A percentile compares a stretch with the other conserved stretches of the same genome.
These are phyloP conservation scores for Oryzias woworae DNA, from an alignment of 2,113 vertebrate species.

Conservation along the genomic window DNA sequence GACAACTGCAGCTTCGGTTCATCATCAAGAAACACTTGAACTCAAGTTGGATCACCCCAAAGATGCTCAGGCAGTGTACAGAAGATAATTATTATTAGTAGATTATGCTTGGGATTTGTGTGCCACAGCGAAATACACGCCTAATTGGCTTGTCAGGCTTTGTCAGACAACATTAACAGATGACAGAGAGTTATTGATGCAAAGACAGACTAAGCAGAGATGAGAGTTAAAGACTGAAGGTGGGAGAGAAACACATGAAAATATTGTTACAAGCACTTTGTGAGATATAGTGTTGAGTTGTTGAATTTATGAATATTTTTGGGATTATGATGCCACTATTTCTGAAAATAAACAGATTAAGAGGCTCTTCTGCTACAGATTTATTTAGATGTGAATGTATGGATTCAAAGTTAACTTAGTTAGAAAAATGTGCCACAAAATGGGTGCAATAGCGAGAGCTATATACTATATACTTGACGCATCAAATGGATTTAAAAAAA, in stretches of 20 bases:
- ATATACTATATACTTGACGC: background rate
- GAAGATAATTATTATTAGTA: constrained; percentile 67
- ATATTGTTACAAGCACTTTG: constrained; percentile 20
- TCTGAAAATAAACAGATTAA: background rate
- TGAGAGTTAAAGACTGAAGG: constrained; percentile 18
- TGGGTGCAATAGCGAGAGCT: background rate
- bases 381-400: background rate
- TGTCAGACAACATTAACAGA: constrained; percentile 35
- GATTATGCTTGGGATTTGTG: constrained; percentile 20
- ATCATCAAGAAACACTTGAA: constrained; percentile 53
- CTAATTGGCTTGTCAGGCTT: constrained; percentile 43
- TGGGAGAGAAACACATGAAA: constrained; percentile 15
- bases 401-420: background rate
- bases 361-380: background rate
- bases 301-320: too few relatives aligned
- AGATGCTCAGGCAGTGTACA: constrained; percentile 22
- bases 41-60: constrained; percentile 21
- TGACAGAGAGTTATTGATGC: constrained; percentile 44
- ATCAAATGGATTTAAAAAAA: background rate
- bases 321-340: accelerated
- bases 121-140: constrained; percentile 37
- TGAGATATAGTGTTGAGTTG: background rate
- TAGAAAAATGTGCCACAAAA: background rate
- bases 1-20: constrained; percentile 43
- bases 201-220: constrained; percentile 29